Percentiles rank a stretch among this genome's conserved stretches.
These are phyloP conservation scores for Ceratina australensis DNA, from an alignment of 1,140 invertebrate species.

Conservation along the genomic window DNA sequence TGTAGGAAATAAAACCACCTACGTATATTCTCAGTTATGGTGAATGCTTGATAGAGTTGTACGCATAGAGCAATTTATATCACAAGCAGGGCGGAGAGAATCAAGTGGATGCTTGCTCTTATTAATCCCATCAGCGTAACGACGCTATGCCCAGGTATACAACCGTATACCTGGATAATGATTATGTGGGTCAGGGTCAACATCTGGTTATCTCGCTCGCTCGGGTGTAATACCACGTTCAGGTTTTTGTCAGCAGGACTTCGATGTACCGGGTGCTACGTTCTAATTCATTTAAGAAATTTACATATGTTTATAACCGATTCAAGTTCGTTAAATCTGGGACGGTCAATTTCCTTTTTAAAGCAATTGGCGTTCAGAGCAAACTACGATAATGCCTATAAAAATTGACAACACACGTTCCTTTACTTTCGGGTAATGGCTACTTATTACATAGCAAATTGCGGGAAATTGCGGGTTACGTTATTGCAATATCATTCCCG, in stretches of 20 bases:
- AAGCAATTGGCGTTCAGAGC: not conserved
- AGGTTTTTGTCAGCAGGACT: constrained; percentile 26
- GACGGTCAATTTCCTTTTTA: not conserved
- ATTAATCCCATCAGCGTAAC: constrained; percentile 37
- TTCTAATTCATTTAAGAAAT: not conserved
- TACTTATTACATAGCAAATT: constrained; percentile 12
- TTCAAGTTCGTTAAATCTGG: no score
- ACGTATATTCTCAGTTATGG: not conserved
- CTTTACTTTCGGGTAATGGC: not conserved
- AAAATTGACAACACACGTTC: constrained; percentile 11
- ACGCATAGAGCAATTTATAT: not conserved
- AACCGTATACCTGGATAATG: constrained; percentile 58
- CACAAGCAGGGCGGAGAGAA: constrained; percentile 31
- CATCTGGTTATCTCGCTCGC: constrained; percentile 68
- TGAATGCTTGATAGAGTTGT: not conserved
- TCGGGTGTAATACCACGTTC: constrained; percentile 48
- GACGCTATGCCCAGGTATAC: constrained; percentile 29
- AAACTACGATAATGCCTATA: not conserved
- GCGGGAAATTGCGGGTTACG: constrained; percentile 1
- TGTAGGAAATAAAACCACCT: constrained; percentile 3
- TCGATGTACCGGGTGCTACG: constrained; percentile 17
- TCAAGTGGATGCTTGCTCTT: constrained; percentile 35
- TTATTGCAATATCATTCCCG: constrained; percentile 24
- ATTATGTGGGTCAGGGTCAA: constrained; percentile 77
- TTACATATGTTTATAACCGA: not conserved